Evolutionary conservation across 2,888 invertebrate species (phyloP), one percentile per base, ranked within the genome.

Genomic region (Slavum lentiscoides): DNA sequence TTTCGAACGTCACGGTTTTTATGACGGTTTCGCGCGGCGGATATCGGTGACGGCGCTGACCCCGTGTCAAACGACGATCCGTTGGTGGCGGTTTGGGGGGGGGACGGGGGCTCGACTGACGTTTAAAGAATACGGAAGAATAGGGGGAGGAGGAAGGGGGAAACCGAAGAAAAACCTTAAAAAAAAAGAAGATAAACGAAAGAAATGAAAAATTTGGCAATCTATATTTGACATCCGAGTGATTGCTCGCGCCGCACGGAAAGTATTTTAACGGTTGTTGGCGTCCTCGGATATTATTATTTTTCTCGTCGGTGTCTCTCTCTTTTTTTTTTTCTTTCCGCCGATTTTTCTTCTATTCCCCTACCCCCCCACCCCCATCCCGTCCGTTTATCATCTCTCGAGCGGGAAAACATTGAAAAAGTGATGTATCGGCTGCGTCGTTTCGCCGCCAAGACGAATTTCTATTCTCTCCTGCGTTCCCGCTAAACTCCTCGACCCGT

Each of bases 171-270:
- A 74, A 55, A 74, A 64, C n/a, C n/a, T n/a, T n/a, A 37, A 62
- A 55, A 39, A 59, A 43, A 6, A 49, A 23, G 21, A 19, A 30
- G 43, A 53, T 30, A 30, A 74, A 74, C 2, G 30, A 30, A 53
- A 53, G 15, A 69, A 77, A 77, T 69, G 76, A 77, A 62, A 77
- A 77, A 77, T 77, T 77, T 61, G 76, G 76, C 61, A 77, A 77
- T 77, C 76, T 69, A 77, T 69, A 77, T 77, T 77, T 77, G 76
- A 77, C 76, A 69, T 69, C 76, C 39, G 61, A 77, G 76, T 77
- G 76, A 77, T 77, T 69, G 61, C 49, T 69, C 2, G 30, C 30
- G 30, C 61, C 30, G 30, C 61, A 77, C 69, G 61, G 69, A 77
- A 77, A 62, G 61, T 69, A 61, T 77, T 77, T 77, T 77, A 77